Evolutionary conservation across 2,113 vertebrate species (phyloP), one percentile per base, ranked within the genome.

Genomic region (Oncorhynchus kisutch): DNA sequence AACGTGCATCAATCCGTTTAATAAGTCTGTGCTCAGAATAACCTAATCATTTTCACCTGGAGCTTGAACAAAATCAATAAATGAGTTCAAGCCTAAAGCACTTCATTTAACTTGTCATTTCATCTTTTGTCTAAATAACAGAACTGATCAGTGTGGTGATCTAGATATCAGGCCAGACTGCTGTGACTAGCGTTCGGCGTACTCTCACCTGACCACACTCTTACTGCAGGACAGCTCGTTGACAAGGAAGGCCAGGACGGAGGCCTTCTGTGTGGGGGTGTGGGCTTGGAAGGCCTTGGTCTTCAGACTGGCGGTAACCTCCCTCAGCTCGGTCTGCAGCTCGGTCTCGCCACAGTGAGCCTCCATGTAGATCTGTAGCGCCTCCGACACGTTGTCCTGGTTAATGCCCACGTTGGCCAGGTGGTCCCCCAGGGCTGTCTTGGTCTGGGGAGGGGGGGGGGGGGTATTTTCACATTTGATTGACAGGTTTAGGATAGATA

Each of bases 271-370:
- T 70, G 93, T 85, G 0, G 97, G 97, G 4, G 91, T 92, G 79
- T 97, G 97, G 7, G 97, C 96, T 90, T 96, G 96, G 85, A 99
- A 98, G 70, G 95, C 94, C 88, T 95, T 98, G 29, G 96, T 99
- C 89, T 94, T 96, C 80, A 99, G 92, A 84, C 97, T 99, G 84
- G 94, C 91, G 0, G 94, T 94, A 81, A 94, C 88, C 79, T 93
- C 90, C 0, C 92, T 93, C 76, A 89, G 90, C 54, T 95, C 94
- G 0, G 95, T 95, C 51, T 54, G 51, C 51, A 18, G 51, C 16
- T 14, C 51, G 3, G 8, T 31, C 78, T 95, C 94, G 71, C 95
- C 96, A 88, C 93, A 94, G 57, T 97, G 95, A 34, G 92, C 93
- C 78, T 96, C 94, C 97, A 99, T 96, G 91, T 95, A 96, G 81